Base-by-base conservation (phyloP, 2,888 invertebrate genomes). In the Ormyrus labotus region DNA sequence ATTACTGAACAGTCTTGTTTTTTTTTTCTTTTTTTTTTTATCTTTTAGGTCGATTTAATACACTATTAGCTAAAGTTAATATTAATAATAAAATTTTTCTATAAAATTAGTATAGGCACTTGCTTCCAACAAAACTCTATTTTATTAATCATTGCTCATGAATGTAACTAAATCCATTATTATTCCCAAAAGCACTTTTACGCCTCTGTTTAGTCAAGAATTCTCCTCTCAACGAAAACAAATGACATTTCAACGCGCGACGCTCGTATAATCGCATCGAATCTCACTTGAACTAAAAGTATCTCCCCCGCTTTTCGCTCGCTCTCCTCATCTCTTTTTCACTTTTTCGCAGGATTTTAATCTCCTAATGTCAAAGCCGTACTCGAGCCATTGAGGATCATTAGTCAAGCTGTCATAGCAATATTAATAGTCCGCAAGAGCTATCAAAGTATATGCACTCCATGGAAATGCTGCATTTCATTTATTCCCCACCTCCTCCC, bases 401-500 rank as follows among this genome's bases (percentile, higher is more conserved):
- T 90, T 90, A 90, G 89, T 90, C 90, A 90, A 90, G 55, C 90
- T 90, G 90, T 90, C 90, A 90, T 90, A 89, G 83, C 85, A 85
- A 88, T 90, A 90, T 90, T 90, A 90, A 90, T 90, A 90, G 90
- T 88, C 83, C 83, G 84, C 85, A 82, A 86, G 88, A 88, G 60
- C 19, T 58, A 34, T 51, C 10, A 65, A 60, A 70, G 89, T 55
- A 51, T 19, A 61, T 57, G 64, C 71, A 65, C 78, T 71, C 71
- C 13, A 19, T 60, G 71, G 60, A 78, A 71, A 78, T 65, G 64
- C 50, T 90, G 88, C 89, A 89, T 90, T 90, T 89, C 87, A 90
- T 90, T 90, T 89, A 86, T 89, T 87, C 85, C 85, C 85, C 71
- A 45, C 57, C 64, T 10, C 64, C 60, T 13, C 58, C 83, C 81